These are phyloP conservation scores for Coleophora flavipennella DNA, from an alignment of 2,888 invertebrate species.

Conservation along the genomic window DNA sequence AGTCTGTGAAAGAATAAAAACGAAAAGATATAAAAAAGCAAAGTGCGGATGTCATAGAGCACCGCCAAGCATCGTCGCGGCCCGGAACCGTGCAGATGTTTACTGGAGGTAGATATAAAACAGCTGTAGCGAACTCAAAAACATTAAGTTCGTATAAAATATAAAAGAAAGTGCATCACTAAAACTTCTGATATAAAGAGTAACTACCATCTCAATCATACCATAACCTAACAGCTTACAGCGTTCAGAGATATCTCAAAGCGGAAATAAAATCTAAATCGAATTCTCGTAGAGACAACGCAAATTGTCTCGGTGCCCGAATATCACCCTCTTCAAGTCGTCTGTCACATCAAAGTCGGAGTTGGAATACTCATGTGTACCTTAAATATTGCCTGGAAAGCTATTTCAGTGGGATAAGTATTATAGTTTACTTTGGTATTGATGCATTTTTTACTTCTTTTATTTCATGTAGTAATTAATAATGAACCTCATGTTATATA, in stretches of 20 bases:
- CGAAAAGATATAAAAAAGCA: constrained; percentile 35
- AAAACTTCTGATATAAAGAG: constrained; percentile 13
- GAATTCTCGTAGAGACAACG: constrained; percentile 27
- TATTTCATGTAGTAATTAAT: too few relatives aligned
- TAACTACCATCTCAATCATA: constrained; percentile 13
- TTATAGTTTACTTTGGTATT: too few relatives aligned
- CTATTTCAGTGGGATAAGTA: too few relatives aligned
- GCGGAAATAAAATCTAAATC: constrained; percentile 37
- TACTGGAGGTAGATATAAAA: constrained; percentile 29
- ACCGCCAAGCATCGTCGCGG: constrained; percentile 13
- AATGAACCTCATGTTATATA: too few relatives aligned
- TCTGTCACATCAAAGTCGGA: constrained; percentile 37
- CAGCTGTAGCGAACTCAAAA: constrained; percentile 9
- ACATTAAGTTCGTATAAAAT: constrained; percentile 20
- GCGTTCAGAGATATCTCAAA: constrained; percentile 19
- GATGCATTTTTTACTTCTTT: too few relatives aligned
- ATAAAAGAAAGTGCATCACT: constrained; percentile 20
- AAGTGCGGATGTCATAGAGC: constrained; percentile 38
- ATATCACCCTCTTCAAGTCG: constrained; percentile 37
- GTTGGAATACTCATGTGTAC: constrained; percentile 18
- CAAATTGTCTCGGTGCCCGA: constrained; percentile 29
- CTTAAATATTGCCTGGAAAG: too few relatives aligned
- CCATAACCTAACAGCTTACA: constrained; percentile 5
- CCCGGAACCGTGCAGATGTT: constrained; percentile 43
- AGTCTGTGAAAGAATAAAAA: constrained; percentile 33